Percentiles rank a stretch among this genome's conserved stretches.
phyloP scores from a whole-genome alignment of 2,113 vertebrate genomes.

The Tapirus terrestris region DNA sequence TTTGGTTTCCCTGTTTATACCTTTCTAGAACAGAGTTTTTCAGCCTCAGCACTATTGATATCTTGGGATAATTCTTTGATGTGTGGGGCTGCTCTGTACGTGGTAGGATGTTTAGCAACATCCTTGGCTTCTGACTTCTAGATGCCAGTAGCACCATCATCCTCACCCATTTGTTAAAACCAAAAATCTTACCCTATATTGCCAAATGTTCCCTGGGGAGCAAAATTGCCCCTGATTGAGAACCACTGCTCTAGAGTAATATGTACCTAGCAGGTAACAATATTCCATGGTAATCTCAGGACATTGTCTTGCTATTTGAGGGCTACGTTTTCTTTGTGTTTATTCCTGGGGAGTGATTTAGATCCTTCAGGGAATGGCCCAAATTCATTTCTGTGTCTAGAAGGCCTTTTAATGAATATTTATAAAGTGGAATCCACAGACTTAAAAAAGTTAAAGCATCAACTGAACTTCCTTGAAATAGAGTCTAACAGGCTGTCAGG shows the following conservation, averaged over 20 bases:
- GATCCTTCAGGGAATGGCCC: neutral
- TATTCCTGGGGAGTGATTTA: neutral
- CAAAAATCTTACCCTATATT: neutral
- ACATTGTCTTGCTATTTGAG: neutral
- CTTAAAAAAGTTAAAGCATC: neutral
- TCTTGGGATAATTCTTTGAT: neutral
- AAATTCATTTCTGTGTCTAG: conserved; percentile 10
- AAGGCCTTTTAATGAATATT: neutral
- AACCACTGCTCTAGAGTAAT: neutral
- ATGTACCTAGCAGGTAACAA: neutral
- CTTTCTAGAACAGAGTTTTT: neutral
- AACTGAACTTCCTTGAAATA: neutral
- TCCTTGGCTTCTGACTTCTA: neutral
- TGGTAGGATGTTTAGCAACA: neutral
- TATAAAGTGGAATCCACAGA: neutral
- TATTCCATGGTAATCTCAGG: neutral
- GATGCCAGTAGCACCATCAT: neutral
- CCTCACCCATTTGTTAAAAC: neutral
- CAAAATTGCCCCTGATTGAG: neutral
- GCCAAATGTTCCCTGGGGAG: neutral
- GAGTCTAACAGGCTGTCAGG: neutral
- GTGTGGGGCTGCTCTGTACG: neutral
- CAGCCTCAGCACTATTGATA: neutral
- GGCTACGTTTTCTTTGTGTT: neutral
- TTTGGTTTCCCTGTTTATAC: conserved; percentile 49